Conservation (phyloP, 2,113 vertebrate genomes). For the Petaurus breviceps region DNA sequence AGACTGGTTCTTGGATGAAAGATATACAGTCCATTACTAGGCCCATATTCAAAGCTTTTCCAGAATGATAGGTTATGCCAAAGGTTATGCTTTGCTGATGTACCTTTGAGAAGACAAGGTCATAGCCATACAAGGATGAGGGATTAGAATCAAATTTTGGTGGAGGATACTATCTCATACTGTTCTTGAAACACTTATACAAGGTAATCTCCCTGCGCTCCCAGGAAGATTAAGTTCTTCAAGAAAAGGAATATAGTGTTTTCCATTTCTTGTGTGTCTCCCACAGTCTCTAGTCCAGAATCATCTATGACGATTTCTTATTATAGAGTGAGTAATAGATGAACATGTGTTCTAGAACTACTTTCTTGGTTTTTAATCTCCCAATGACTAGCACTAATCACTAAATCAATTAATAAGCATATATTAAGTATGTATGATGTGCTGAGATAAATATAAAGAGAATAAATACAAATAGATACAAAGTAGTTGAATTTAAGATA, state of each 20-base stretch:
- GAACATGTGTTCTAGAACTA: neutral
- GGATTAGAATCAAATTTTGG: neutral
- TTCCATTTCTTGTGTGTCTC: neutral
- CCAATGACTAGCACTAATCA: neutral
- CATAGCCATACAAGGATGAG: neutral
- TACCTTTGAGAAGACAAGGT: neutral
- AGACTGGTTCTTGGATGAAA: neutral
- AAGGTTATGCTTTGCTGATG: too few relatives aligned
- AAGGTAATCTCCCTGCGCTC: neutral
- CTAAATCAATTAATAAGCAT: neutral
- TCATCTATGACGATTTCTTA: neutral
- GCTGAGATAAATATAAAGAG: neutral
- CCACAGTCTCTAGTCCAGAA: neutral
- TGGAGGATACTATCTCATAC: neutral
- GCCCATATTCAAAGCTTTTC: neutral
- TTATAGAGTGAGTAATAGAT: neutral
- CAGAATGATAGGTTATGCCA: neutral
- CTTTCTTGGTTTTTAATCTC: neutral
- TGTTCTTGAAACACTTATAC: neutral
- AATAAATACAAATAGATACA: neutral
- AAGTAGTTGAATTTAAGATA: neutral
- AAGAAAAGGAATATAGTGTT: neutral
- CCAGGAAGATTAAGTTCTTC: neutral
- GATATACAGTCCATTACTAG: neutral
- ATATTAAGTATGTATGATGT: neutral